Evolutionary conservation across 2,888 invertebrate genomes (phyloP).

Genomic region (Hypsopygia costalis): DNA sequence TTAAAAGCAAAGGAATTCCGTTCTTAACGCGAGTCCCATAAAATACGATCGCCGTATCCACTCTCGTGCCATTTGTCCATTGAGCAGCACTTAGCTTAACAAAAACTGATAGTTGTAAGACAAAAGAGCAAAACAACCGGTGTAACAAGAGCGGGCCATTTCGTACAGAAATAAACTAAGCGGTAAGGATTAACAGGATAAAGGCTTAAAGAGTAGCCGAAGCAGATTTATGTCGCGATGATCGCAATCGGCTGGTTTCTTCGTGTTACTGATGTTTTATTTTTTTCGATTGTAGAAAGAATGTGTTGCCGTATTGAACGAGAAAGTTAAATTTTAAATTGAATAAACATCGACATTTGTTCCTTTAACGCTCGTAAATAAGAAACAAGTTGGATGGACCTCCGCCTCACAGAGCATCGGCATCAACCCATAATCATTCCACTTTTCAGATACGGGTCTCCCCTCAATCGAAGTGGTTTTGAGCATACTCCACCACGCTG

Average conservation of each 20-base stretch:
- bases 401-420: too few relatives aligned
- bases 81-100: conserved; percentile 77
- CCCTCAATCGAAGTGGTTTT: too few relatives aligned
- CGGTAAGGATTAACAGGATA: conserved; percentile 79
- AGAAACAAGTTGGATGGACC: too few relatives aligned
- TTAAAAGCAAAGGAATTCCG: neutral
- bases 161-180: conserved; percentile 77
- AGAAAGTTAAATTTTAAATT: conserved; percentile 22
- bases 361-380: neutral
- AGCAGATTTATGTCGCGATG: conserved; percentile 77
- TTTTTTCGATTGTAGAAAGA: conserved; percentile 50
- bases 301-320: conserved; percentile 39
- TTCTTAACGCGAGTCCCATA: conserved; percentile 33
- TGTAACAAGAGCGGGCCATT: conserved; percentile 72
- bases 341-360: conserved; percentile 9
- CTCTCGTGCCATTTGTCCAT: conserved; percentile 70
- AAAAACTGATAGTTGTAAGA: conserved; percentile 79
- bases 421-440: too few relatives aligned
- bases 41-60: conserved; percentile 57
- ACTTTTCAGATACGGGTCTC: too few relatives aligned
- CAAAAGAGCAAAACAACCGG: conserved; percentile 67
- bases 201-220: conserved; percentile 80
- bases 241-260: conserved; percentile 73
- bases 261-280: conserved; percentile 61
- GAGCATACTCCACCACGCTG: too few relatives aligned